Percentiles rank a stretch among this genome's conserved stretches.
Evolutionary conservation across 2,888 invertebrate genomes (phyloP).

Genomic region (Chironomus riparius): DNA sequence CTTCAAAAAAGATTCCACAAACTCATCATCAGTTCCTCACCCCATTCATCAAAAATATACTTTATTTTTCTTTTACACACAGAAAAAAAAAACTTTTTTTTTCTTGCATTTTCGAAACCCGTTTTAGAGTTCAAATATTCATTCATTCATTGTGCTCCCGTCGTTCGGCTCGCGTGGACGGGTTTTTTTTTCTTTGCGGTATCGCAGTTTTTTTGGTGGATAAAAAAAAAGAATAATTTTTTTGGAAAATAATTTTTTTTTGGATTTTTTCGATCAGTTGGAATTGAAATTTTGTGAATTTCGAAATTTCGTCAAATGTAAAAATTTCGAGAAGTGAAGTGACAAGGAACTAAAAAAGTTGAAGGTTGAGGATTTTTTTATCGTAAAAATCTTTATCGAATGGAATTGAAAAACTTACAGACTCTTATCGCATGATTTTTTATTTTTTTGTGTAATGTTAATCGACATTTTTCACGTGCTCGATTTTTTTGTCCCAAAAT

Average conservation of each 20-base stretch:
- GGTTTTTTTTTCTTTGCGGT: slow-evolving; percentile 4
- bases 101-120: slow-evolving; percentile 19
- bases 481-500: neutral
- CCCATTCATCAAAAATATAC: neutral
- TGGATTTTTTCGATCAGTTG: neutral
- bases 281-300: neutral
- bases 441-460: neutral
- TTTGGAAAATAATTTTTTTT: neutral
- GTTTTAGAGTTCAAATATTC: slow-evolving; percentile 10
- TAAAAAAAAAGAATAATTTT: neutral
- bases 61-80: neutral
- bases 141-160: slow-evolving; percentile 19
- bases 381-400: neutral
- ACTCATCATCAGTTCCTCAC: neutral
- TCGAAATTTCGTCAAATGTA: neutral
- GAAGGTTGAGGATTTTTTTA: too few species aligned
- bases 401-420: neutral
- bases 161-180: slow-evolving; percentile 19
- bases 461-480: neutral
- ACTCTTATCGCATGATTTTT: too few species aligned
- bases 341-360: too few species aligned
- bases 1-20: neutral
- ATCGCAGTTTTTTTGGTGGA: neutral
- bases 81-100: neutral
- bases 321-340: too few species aligned